These are phyloP conservation scores for Pinna nobilis DNA, from an alignment of 1,140 invertebrate species.

Conservation along the genomic window DNA sequence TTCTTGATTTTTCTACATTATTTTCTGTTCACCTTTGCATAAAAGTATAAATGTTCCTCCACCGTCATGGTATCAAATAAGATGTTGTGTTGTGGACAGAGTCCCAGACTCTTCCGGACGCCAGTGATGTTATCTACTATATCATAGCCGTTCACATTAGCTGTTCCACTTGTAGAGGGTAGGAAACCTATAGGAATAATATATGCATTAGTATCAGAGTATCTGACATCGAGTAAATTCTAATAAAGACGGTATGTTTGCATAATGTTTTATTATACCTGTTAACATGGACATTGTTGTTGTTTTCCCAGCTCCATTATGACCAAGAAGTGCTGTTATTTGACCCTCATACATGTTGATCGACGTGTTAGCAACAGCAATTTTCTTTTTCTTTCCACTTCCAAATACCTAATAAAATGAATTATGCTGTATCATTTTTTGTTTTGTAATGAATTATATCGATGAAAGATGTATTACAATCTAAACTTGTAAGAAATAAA, in stretches of 20 bases:
- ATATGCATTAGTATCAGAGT: background rate
- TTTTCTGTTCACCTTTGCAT: conserved; percentile 76
- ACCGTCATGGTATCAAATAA: conserved; percentile 94
- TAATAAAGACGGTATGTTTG: background rate
- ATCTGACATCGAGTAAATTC: background rate
- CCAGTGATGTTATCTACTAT: conserved; percentile 75
- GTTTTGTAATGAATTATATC: background rate
- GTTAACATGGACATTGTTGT: conserved; percentile 83
- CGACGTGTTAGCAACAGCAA: conserved; percentile 68
- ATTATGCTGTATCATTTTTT: background rate
- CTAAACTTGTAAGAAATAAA: background rate
- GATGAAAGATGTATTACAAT: background rate
- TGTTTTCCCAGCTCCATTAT: conserved; percentile 85
- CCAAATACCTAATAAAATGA: conserved; percentile 50
- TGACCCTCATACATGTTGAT: conserved; percentile 75
- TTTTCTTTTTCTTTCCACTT: conserved; percentile 50
- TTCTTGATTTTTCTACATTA: background rate
- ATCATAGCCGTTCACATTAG: conserved; percentile 82
- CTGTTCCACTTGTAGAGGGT: conserved; percentile 81
- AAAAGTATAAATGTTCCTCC: conserved; percentile 91
- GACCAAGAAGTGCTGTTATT: conserved; percentile 76
- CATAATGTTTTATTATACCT: conserved; percentile 77
- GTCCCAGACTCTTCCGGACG: conserved; percentile 84
- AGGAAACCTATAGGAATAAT: conserved; percentile 79
- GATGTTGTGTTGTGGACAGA: conserved; percentile 97